Evolutionary conservation across 2,888 invertebrate species (phyloP), one percentile per base, ranked within the genome.

Genomic region (Diachrysia chrysitis): DNA sequence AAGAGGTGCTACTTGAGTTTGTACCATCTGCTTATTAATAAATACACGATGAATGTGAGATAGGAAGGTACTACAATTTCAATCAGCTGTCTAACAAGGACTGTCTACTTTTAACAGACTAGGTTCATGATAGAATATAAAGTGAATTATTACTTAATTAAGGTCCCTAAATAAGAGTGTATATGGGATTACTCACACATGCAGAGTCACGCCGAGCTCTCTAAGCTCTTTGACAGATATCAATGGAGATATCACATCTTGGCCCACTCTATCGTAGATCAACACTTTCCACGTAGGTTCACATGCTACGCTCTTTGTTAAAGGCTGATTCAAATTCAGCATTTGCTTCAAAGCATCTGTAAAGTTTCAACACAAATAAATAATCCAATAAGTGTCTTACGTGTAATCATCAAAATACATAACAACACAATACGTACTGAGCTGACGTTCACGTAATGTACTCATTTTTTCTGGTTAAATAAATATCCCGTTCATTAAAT

Each of bases 181-280:
- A 25, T 2, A 54, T 56, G 71, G 55, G n/a, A 64, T 42, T 81
- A 96, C 97, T 96, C 96, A 99, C 98, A 99, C 97, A 96, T 99
- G 99, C 71, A 99, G 96, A 46, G 99, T 99, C 53, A 99, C 99
- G 73, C 99, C 99, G 86, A 99, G 95, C 90, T 99, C 99, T 83
- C 99, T 94, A 4, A 99, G 96, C 87, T 99, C 99, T 91, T 99
- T 99, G 19, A 99, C 97, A 21, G 99, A 98, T 87, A 99, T 96
- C 62, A 99, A 93, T 0, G 99, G 99, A 16, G 99, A 99, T 84
- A 99, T 99, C 59, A 99, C 99, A 90, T 99, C 99, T 94, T 99
- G 99, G 4, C 99, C 99, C 81, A 98, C 97, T 85, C 98, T 96
- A 91, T 99, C 99, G 88, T 99, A 99, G 73, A 99, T 97, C 71